Evolutionary conservation across 2,797 vertebrate genomes (phyloP), one percentile per base, ranked within the genome.

Genomic region (Neopelma chrysocephalum): DNA sequence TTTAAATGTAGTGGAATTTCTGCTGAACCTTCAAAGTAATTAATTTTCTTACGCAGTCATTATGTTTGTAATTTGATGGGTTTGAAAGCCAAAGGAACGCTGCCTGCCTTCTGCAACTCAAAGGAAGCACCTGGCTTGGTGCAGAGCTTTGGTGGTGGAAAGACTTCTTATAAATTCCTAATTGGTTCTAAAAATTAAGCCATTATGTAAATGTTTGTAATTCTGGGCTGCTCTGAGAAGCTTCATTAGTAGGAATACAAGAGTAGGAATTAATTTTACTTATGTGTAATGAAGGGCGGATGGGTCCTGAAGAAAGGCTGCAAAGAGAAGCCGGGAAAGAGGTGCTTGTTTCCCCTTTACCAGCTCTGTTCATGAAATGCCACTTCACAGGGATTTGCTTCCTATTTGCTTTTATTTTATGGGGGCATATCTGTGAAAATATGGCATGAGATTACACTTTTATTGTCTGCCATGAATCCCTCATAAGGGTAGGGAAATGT

Each of bases 161-260:
- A 91, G 4, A 9, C 34, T 47, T 71, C 45, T 91, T 82, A 91
- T 83, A 95, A 95, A 89, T 72, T 90, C 43, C 27, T 73, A 65
- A 84, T 85, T 89, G 75, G 66, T 88, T 96, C 58, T 81, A 82
- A 72, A 94, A 93, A 86, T 82, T 81, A 85, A 92, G 82, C 92
- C 60, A 80, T 85, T 85, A 80, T 95, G 66, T 91, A 94, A 96
- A 96, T 93, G 40, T 90, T 95, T 96, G 18, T 81, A 93, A 70
- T 96, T 89, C 72, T 95, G 45, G 27, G 79, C 45, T 94, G 47
- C 61, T 89, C 66, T 54, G 47, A 94, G 70, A 89, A 97, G 57
- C 82, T 95, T 93, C 48, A 71, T 95, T 96, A 85, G 56, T 65
- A 86, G 78, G 62, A 96, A 87, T 91, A 88, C 61, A 57, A 93